Evolutionary conservation across 2,888 invertebrate genomes (phyloP), one percentile per base, ranked within the genome.

Genomic region (Drosophila picticornis): DNA sequence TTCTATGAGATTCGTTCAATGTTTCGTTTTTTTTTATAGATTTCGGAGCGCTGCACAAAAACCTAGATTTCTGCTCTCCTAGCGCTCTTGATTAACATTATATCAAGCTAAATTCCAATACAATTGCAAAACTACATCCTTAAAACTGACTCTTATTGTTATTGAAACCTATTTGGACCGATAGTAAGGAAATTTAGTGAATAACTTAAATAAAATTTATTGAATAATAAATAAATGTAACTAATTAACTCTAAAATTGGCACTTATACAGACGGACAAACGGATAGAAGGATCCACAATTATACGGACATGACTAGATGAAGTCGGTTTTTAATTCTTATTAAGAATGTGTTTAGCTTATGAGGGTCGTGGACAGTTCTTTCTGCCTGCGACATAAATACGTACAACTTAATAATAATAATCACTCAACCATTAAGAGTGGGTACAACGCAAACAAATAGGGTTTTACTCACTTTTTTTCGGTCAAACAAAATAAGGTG

Each of bases 401-500:
- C 7, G 5, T 11, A 2, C n/a, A 11, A 25, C 3, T n/a, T 31
- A 2, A n/a, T 13, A 6, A 43, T 2, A 2, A 43, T 22, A 11
- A 13, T 22, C 6, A 51, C 11, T 19, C 19, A 19, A 13, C 2
- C n/a, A 57, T 40, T 22, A 31, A 7, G 4, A 27, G 25, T 56
- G n/a, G 4, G 5, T n/a, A 7, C 9, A 56, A 29, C 1, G n/a
- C 34, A 36, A 2, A 22, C 25, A 48, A 38, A 10, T 22, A 9
- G 1, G 25, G 7, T 4, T 31, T 2, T 59, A 72, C 66, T 75
- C 59, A 83, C 84, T 34, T 88, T 83, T 29, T 71, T 81, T 31
- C 91, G 84, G 62, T 84, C 80, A 72, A 93, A 93, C 50, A 77
- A 74, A 31, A 93, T 56, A 22, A 93, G 55, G 22, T 91, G 90